These are phyloP conservation scores for Notodonta ziczac DNA, from an alignment of 2,888 invertebrate genomes.

Conservation along the genomic window DNA sequence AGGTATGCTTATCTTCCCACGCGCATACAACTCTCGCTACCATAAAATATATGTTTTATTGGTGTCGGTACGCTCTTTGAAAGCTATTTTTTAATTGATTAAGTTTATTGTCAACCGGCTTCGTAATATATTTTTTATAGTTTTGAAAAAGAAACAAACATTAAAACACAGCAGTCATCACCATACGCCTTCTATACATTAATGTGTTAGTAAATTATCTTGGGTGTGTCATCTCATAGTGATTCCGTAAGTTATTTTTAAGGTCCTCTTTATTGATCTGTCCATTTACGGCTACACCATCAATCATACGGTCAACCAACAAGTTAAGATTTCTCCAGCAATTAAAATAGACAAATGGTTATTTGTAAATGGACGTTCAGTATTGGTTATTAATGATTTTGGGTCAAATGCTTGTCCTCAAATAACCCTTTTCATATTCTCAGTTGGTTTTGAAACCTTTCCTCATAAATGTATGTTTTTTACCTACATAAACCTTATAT, in stretches of 20 bases:
- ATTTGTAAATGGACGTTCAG: constrained; percentile 14
- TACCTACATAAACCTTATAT: no score
- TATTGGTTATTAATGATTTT: constrained; percentile 19
- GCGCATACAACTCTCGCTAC: constrained; percentile 17
- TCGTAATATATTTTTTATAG: constrained; percentile 29
- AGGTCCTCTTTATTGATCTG: constrained; percentile 30
- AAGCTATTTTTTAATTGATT: constrained; percentile 34
- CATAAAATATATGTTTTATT: constrained; percentile 31
- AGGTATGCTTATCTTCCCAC: constrained; percentile 45
- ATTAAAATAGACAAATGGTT: constrained; percentile 45
- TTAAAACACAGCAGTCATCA: constrained; percentile 11
- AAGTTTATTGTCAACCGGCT: constrained; percentile 30
- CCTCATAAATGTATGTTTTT: neutral
- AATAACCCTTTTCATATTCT: no score
- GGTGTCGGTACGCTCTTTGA: constrained; percentile 24
- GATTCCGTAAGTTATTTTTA: constrained; percentile 24
- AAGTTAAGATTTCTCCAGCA: constrained; percentile 27
- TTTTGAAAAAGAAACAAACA: constrained; percentile 17
- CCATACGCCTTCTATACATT: constrained; percentile 11
- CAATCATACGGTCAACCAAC: constrained; percentile 38
- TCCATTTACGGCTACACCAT: constrained; percentile 34
- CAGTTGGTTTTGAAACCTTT: constrained; percentile 8
- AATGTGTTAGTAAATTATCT: constrained; percentile 25
- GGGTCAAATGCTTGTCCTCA: neutral
- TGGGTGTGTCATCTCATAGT: constrained; percentile 19